phyloP scores from a whole-genome alignment of 92 coral and sea anemone species.

The Palythoa caribaeorum region DNA sequence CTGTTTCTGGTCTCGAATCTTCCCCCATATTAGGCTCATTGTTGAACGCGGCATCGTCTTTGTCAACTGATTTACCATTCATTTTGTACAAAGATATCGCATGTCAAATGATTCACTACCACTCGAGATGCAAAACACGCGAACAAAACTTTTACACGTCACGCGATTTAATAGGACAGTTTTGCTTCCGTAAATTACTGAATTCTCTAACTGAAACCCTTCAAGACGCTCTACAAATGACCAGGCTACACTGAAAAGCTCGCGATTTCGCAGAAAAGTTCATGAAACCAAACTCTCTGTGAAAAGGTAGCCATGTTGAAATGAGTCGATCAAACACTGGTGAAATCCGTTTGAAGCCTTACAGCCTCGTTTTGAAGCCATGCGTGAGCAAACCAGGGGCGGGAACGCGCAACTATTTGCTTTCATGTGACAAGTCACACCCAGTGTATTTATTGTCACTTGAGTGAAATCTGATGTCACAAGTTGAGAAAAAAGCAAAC shows the following conservation, averaged over 20 bases:
- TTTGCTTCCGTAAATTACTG: conserved; percentile 40
- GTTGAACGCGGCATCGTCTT: conserved; percentile 75
- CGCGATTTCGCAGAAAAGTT: conserved; percentile 69
- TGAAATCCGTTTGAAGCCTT: conserved; percentile 35
- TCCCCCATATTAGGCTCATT: conserved; percentile 63
- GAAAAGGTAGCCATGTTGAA: conserved; percentile 93
- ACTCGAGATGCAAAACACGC: conserved; percentile 87
- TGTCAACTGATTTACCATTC: conserved; percentile 91
- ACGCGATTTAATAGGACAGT: conserved; percentile 81
- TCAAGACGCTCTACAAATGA: conserved; percentile 13
- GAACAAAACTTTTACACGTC: conserved; percentile 86
- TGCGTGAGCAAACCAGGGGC: conserved; percentile 52
- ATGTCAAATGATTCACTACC: conserved; percentile 82
- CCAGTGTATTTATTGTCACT: conserved; percentile 36
- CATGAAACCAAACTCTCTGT: conserved; percentile 70
- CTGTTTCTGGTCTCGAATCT: conserved; percentile 75
- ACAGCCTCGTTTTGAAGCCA: conserved; percentile 33
- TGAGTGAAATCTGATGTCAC: conserved; percentile 52
- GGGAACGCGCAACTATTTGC: conserved; percentile 47
- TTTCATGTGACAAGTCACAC: conserved; percentile 56
- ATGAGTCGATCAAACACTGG: conserved; percentile 87
- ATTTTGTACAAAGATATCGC: conserved; percentile 94
- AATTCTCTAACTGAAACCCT: conserved; percentile 29
- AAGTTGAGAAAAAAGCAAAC: conserved; percentile 38
- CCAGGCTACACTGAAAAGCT: conserved; percentile 14